Conservation (phyloP, 2,113 vertebrate genomes). For the Sisor rabdophorus region DNA sequence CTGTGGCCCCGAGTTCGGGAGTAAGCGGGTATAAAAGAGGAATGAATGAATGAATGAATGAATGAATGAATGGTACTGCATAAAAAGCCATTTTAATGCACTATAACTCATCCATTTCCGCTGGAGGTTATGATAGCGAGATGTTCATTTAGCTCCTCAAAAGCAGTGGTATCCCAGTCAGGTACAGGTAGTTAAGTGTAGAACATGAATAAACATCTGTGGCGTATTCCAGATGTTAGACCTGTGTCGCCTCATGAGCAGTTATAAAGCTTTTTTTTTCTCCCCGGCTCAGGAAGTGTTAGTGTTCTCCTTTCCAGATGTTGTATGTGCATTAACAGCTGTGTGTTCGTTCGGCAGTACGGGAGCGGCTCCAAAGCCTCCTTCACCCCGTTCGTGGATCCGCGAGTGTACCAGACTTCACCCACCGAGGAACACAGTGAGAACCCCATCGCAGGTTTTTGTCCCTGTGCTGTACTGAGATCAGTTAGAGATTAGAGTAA, state of each 20-base stretch:
- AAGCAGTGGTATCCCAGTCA: neutral
- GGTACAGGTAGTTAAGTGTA: neutral
- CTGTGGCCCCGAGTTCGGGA: too few relatives aligned
- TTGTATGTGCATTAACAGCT: neutral
- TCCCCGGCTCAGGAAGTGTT: neutral
- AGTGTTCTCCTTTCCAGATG: neutral
- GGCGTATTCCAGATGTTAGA: neutral
- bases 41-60: too few relatives aligned
- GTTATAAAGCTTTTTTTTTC: neutral
- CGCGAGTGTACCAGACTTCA: slow-evolving; percentile 92
- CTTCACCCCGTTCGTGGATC: slow-evolving; percentile 95
- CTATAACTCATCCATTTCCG: neutral
- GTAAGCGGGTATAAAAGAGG: too few relatives aligned
- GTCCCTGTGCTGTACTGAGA: slow-evolving; percentile 13
- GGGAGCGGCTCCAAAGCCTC: slow-evolving; percentile 92
- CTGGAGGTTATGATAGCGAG: neutral
- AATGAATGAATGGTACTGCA: too few relatives aligned
- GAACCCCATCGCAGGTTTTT: slow-evolving; percentile 78
- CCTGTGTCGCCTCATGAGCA: neutral
- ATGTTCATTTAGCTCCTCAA: too few relatives aligned
- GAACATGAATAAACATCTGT: neutral
- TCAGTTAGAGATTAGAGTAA: neutral
- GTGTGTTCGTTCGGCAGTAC: slow-evolving; percentile 68
- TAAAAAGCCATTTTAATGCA: too few relatives aligned
- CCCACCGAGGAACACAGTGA: slow-evolving; percentile 91